These are phyloP conservation scores for Caenorhabditis panamensis DNA, from an alignment of 2,888 invertebrate species.

Conservation along the genomic window DNA sequence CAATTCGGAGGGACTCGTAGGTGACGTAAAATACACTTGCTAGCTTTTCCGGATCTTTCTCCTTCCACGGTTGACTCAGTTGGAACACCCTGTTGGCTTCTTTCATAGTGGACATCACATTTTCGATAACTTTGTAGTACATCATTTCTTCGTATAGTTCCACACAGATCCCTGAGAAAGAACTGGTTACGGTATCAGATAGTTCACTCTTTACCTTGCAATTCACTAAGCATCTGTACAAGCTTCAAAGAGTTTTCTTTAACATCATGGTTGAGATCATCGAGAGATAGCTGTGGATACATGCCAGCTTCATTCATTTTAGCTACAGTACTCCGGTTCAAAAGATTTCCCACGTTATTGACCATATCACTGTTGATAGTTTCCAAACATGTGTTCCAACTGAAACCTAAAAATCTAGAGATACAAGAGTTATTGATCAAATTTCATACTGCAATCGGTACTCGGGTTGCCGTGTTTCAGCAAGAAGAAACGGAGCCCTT, in stretches of 20 bases:
- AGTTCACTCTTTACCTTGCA: slow-evolving; percentile 7
- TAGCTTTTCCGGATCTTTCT: slow-evolving; percentile 85
- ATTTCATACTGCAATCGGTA: slow-evolving; percentile 89
- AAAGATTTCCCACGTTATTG: slow-evolving; percentile 78
- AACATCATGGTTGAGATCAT: slow-evolving; percentile 34
- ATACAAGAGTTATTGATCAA: too few species aligned
- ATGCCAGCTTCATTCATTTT: slow-evolving; percentile 59
- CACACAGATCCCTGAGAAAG: slow-evolving; percentile 5
- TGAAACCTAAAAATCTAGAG: slow-evolving; percentile 71
- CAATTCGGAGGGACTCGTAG: slow-evolving; percentile 90
- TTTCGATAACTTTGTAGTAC: slow-evolving; percentile 85
- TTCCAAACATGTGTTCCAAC: slow-evolving; percentile 69
- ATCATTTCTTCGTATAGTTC: slow-evolving; percentile 72
- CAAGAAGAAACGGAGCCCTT: slow-evolving; percentile 92
- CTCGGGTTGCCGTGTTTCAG: slow-evolving; percentile 92
- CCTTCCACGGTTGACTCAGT: slow-evolving; percentile 90
- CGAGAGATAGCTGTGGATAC: slow-evolving; percentile 18
- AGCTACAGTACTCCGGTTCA: slow-evolving; percentile 67
- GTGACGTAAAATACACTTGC: slow-evolving; percentile 87
- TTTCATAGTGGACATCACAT: slow-evolving; percentile 87
- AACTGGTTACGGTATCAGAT: neutral
- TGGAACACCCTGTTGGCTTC: slow-evolving; percentile 92
- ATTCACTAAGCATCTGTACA: slow-evolving; percentile 35
- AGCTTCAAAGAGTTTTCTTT: slow-evolving; percentile 17
- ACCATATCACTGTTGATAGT: slow-evolving; percentile 78